These are phyloP conservation scores for Cydia splendana DNA, from an alignment of 1,140 invertebrate species.

Conservation along the genomic window DNA sequence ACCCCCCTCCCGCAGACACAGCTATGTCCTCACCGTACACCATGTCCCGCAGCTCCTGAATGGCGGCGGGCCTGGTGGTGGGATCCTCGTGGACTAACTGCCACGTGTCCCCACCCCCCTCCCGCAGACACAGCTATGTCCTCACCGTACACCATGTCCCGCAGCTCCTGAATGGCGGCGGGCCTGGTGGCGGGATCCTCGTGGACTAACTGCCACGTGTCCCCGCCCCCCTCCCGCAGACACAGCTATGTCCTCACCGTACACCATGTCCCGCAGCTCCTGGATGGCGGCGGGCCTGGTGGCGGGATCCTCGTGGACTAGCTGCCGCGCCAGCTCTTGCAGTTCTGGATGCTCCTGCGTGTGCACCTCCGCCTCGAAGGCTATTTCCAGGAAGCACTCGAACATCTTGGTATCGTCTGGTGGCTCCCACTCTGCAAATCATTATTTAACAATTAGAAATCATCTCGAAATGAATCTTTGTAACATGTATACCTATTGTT, in stretches of 20 bases:
- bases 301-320: not conserved
- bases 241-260: not conserved
- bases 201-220: slow-evolving; percentile 85
- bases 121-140: slow-evolving; percentile 37
- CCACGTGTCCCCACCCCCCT: slow-evolving; percentile 85
- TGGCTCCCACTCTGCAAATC: not conserved
- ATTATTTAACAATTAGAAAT: too few species aligned
- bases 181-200: slow-evolving; percentile 78
- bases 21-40: too few species aligned
- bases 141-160: slow-evolving; percentile 9
- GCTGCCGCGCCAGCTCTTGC: slow-evolving; percentile 5
- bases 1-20: too few species aligned
- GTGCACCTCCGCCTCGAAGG: slow-evolving; percentile 12
- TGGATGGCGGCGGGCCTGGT: slow-evolving; percentile 57
- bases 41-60: too few species aligned
- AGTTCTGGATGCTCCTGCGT: slow-evolving; percentile 6
- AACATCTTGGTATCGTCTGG: slow-evolving; percentile 2
- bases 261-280: not conserved
- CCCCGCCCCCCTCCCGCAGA: slow-evolving; percentile 81
- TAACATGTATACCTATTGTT: too few species aligned
- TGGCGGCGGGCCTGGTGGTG: too few species aligned
- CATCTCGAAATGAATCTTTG: too few species aligned
- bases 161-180: too few species aligned
- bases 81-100: slow-evolving; percentile 85
- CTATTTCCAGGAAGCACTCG: slow-evolving; percentile 13